Conservation (phyloP, 2,888 invertebrate species). For the Caenorhabditis macrosperma region DNA sequence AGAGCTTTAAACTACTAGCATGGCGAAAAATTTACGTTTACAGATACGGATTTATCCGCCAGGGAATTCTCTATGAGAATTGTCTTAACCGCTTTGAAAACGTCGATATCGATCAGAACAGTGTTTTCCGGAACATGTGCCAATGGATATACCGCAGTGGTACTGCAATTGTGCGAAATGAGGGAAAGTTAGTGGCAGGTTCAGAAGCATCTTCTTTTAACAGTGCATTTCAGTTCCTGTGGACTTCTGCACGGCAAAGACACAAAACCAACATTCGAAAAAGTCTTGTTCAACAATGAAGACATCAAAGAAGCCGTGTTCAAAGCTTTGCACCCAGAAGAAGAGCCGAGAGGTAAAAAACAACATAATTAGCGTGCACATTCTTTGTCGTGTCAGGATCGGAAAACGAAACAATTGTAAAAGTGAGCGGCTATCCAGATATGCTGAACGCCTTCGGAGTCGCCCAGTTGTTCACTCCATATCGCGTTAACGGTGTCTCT, state of each 20-base stretch:
- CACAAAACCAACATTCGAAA: conserved; percentile 46
- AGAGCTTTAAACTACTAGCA: neutral
- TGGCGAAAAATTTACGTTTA: neutral
- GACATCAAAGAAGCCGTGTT: conserved; percentile 62
- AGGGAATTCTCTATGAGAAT: conserved; percentile 76
- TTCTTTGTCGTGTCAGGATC: neutral
- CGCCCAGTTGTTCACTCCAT: conserved; percentile 61
- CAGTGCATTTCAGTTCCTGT: conserved; percentile 28
- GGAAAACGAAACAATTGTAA: conserved; percentile 34
- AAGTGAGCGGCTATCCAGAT: conserved; percentile 58
- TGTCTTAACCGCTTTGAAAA: conserved; percentile 66
- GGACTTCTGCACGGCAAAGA: conserved; percentile 43
- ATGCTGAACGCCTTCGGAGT: conserved; percentile 65
- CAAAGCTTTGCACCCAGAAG: conserved; percentile 60
- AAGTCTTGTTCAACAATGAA: conserved; percentile 57
- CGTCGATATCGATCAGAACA: conserved; percentile 47
- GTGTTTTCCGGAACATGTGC: conserved; percentile 65
- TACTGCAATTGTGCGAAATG: conserved; percentile 28
- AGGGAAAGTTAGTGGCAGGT: conserved; percentile 48
- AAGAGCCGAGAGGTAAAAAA: conserved; percentile 22
- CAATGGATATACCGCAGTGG: conserved; percentile 55
- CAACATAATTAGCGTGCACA: neutral
- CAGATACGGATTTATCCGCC: conserved; percentile 72
- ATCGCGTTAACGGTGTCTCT: conserved; percentile 57
- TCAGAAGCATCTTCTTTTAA: neutral